Evolutionary conservation across 2,888 invertebrate species (phyloP).

Genomic region (Acrobasis repandana): DNA sequence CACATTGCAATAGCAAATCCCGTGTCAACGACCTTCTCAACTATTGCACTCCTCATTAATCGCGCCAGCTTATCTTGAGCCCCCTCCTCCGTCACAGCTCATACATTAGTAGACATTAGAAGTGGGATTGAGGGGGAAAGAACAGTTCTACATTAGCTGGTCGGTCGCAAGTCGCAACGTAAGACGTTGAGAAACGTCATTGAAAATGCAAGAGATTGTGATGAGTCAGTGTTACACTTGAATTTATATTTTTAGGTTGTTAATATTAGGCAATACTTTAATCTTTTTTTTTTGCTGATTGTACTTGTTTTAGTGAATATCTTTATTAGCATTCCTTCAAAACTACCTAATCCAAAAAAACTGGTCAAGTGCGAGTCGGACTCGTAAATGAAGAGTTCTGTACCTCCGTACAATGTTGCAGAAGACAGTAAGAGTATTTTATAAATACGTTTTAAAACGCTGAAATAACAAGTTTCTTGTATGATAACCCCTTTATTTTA

Average conservation of each 20-base stretch:
- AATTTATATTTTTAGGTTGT: neutral
- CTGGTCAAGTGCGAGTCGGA: no score
- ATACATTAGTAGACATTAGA: slow-evolving; percentile 4
- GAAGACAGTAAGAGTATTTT: no score
- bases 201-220: slow-evolving; percentile 42
- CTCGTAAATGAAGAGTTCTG: no score
- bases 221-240: slow-evolving; percentile 27
- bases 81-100: slow-evolving; percentile 27
- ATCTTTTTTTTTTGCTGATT: no score
- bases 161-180: slow-evolving; percentile 8
- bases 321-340: no score
- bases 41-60: slow-evolving; percentile 40
- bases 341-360: no score
- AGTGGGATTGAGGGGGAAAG: slow-evolving; percentile 21
- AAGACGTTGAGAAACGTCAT: slow-evolving; percentile 32
- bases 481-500: no score
- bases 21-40: slow-evolving; percentile 46
- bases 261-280: neutral
- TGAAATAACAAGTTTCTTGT: no score
- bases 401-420: no score
- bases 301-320: no score
- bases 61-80: slow-evolving; percentile 36
- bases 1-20: slow-evolving; percentile 23
- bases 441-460: no score
- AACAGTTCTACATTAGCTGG: slow-evolving; percentile 26